Base-by-base conservation (phyloP, 2,888 invertebrate genomes). In the Phyllotreta cruciferae region DNA sequence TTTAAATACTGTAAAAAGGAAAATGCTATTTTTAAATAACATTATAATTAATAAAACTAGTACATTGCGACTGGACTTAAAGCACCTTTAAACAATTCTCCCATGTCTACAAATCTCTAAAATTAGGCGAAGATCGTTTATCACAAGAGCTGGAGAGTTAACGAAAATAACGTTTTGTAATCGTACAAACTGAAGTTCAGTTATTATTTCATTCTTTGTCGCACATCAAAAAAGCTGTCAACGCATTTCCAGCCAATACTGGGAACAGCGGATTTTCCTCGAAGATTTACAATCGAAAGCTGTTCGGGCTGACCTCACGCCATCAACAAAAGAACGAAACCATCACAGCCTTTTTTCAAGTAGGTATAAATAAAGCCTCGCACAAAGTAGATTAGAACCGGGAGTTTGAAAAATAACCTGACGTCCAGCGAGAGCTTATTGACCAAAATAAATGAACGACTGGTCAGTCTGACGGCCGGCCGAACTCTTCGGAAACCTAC, bases 391-490 rank as follows among this genome's bases (percentile, higher is more conserved):
- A 61, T 61, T 61, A 61, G 42, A 61, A 63, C 54, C 54, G 41
- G 49, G 24, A 58, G 58, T 52, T 53, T 58, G 58, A 58, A 58
- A 63, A 63, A 63, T 63, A 57, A 54, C 60, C 55, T 53, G 58
- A 55, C 58, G 60, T 63, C 55, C 58, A 50, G 49, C 55, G 50
- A 50, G 61, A 58, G 61, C 61, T 62, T 62, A 62, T 62, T 62
- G 61, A 62, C 61, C 55, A 62, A 62, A 61, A 62, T 62, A 62
- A 62, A 62, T 62, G 61, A 62, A 56, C 50, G 52, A 14, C 36
- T 10, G 37, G 39, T 13, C 49, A 34, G 37, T 35, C 39, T 34
- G 37, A 37, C 50, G 13, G 41, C 42, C 24, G 24, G 52, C 52
- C 52, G 38, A 34, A 41, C 52, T 52, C 36, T 52, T 52, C 50